Percentiles rank a stretch among this genome's conserved stretches.
These are phyloP conservation scores for Romanogobio albipinnatus DNA, from an alignment of 2,113 vertebrate species.

Conservation along the genomic window DNA sequence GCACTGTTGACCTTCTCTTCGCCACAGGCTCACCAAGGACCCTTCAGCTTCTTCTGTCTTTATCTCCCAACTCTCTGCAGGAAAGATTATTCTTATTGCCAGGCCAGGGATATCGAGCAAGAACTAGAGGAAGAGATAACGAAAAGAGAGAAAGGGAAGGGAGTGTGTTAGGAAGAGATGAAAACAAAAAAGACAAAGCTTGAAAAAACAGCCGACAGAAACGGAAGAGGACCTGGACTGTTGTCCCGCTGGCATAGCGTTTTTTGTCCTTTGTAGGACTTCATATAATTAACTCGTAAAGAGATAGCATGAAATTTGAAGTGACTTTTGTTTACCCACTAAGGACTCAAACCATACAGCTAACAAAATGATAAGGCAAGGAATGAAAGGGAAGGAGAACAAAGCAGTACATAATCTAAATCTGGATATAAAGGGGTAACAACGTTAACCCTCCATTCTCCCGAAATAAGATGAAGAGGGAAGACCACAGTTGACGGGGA, in stretches of 20 bases:
- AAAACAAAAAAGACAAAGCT: conserved; percentile 53
- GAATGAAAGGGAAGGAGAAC: conserved; percentile 22
- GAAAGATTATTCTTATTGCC: conserved; percentile 75
- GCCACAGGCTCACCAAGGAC: conserved; percentile 85
- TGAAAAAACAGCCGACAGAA: conserved; percentile 62
- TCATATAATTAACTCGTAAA: conserved; percentile 72
- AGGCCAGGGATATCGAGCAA: conserved; percentile 57
- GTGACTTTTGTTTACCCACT: conserved; percentile 62
- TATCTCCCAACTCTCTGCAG: conserved; percentile 84
- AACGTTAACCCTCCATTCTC: conserved; percentile 26
- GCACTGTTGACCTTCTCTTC: conserved; percentile 89
- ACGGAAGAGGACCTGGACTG: conserved; percentile 58
- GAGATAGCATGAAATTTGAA: conserved; percentile 70
- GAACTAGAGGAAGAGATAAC: conserved; percentile 52
- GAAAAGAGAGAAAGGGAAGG: conserved; percentile 45
- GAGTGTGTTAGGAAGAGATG: conserved; percentile 43
- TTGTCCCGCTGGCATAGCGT: conserved; percentile 62
- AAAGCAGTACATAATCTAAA: conserved; percentile 32
- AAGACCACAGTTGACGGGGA: conserved; percentile 33
- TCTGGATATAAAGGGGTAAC: conserved; percentile 31
- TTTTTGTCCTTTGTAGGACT: conserved; percentile 64
- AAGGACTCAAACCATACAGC: conserved; percentile 53
- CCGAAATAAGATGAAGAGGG: conserved; percentile 36
- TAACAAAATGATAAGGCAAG: conserved; percentile 47
- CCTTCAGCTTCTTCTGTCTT: conserved; percentile 81